Evolutionary conservation across 2,888 invertebrate genomes (phyloP).

Genomic region (Meloe dianella): DNA sequence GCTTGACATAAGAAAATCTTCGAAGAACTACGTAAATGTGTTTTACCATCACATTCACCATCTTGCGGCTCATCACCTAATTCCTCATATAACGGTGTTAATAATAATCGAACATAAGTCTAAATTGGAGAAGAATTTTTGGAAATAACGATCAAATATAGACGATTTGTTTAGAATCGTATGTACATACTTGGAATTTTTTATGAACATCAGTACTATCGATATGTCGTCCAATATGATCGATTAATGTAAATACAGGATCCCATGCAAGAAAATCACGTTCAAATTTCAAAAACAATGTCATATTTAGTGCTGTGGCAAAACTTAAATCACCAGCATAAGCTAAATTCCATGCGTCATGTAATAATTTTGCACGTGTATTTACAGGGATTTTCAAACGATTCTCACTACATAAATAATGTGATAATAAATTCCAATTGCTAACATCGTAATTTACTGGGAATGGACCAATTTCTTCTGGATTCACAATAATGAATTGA

Average conservation of each 20-base stretch:
- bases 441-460: constrained; percentile 81
- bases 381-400: constrained; percentile 70
- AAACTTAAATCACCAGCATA: constrained; percentile 80
- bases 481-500: constrained; percentile 78
- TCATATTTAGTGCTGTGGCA: constrained; percentile 79
- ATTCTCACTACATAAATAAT: constrained; percentile 66
- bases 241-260: constrained; percentile 82
- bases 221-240: constrained; percentile 78
- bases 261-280: constrained; percentile 81
- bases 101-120: constrained; percentile 72
- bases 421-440: constrained; percentile 78
- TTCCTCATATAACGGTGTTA: constrained; percentile 76
- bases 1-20: constrained; percentile 77
- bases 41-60: constrained; percentile 71
- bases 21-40: constrained; percentile 70
- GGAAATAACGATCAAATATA: neutral
- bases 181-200: constrained; percentile 71
- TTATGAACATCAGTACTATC: constrained; percentile 69
- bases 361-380: constrained; percentile 76
- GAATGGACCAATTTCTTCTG: constrained; percentile 84
- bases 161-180: neutral
- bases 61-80: constrained; percentile 63
- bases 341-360: constrained; percentile 80
- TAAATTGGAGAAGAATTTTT: constrained; percentile 47
- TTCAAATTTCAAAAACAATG: constrained; percentile 75